Base-by-base conservation (phyloP, 2,888 invertebrate species). In the Leucophenga montana region DNA sequence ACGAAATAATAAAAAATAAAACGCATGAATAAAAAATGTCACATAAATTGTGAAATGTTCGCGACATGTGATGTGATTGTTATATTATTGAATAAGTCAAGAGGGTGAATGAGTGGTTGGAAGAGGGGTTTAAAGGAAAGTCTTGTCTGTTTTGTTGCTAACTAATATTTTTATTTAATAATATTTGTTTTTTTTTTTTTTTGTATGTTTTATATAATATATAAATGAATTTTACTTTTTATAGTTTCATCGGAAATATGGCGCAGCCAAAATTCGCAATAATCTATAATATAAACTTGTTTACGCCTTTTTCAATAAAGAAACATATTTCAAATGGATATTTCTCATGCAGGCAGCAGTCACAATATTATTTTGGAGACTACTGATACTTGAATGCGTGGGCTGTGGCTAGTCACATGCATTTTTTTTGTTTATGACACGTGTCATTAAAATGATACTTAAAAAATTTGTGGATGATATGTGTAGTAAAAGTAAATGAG, bases 1-100 rank as follows among this genome's bases (percentile, higher is more conserved):
- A 48, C 3, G 20, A 22, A 33, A 8, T 1, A 16, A 33, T 2
- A 31, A 59, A 33, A 59, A 16, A 44, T 48, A 65, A 73, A 77
- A 72, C 74, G 70, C 77, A 71, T 72, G 73, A 73, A 73, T 75
- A 77, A 75, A 74, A 78, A 73, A 75, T 73, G 69, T 50, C 73
- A 64, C 76, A 80, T 80, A 83, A 81, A 81, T 81, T 76, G 78
- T 76, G 65, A 14, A 53, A 68, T 61, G 59, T 20, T 66, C 57
- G 13, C 8, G 18, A n/a, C 62, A 64, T 64, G 62, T 64, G 62
- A 46, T 48, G 16, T 64, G n/a, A n/a, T 46, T 46, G 16, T 39
- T 39, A 16, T 16, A 6, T 13, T 50, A 50, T 16, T 6, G 16
- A 11, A n/a, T n/a, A n/a, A 3, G 11, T 5, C 11, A 39, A 39